A percentile compares a stretch with the other conserved stretches of the same genome.
Evolutionary conservation across 2,888 invertebrate species (phyloP).

Genomic region (Perithous albicinctus): DNA sequence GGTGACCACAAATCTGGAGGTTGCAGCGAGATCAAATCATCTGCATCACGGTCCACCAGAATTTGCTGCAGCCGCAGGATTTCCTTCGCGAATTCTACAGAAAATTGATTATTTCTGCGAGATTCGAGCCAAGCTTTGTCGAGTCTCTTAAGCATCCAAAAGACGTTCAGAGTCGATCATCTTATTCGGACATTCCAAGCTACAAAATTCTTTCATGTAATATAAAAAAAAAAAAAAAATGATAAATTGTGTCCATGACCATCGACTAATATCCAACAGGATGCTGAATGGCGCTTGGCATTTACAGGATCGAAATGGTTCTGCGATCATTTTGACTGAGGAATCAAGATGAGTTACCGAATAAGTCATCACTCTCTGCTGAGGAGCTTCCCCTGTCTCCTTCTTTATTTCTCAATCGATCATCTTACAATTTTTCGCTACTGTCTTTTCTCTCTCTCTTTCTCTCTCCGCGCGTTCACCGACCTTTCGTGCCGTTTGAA

Average conservation of each 20-base stretch:
- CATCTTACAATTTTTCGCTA: constrained; percentile 13
- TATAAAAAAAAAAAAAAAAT: too few species aligned
- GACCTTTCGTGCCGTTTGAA: constrained; percentile 43
- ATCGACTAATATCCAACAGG: too few species aligned
- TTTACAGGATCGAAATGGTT: neutral
- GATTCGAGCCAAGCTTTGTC: neutral
- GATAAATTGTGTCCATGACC: too few species aligned
- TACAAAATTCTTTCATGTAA: neutral
- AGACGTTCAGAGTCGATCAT: constrained; percentile 1
- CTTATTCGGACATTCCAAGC: neutral
- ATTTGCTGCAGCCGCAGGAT: constrained; percentile 17
- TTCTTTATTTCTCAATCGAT: constrained; percentile 10
- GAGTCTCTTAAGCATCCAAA: neutral
- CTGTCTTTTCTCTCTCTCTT: neutral
- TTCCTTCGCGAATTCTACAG: neutral
- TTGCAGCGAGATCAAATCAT: constrained; percentile 21
- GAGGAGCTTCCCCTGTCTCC: neutral
- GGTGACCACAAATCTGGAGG: constrained; percentile 45
- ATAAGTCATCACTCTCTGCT: neutral
- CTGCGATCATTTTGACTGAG: neutral
- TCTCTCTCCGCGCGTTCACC: neutral
- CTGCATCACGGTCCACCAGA: neutral
- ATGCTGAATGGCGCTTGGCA: neutral
- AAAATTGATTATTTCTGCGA: constrained; percentile 10
- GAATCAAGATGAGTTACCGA: neutral